Conservation (phyloP, 2,113 vertebrate species). For the Tylochromis polylepis region DNA sequence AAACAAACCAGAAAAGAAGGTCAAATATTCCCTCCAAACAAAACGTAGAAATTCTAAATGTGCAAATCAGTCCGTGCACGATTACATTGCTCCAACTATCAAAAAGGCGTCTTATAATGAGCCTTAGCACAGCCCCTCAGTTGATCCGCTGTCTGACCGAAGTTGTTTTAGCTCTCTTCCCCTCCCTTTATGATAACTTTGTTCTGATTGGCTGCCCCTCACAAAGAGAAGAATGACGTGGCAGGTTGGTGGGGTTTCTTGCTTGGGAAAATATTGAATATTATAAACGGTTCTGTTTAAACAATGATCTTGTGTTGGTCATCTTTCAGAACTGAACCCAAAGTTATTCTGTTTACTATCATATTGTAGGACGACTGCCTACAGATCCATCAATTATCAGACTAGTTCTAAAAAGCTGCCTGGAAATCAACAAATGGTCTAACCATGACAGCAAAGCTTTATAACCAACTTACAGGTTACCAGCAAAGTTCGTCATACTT, state of each 20-base stretch:
- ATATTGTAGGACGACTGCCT: fast-evolving
- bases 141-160: neutral
- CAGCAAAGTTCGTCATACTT: neutral
- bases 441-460: too few relatives aligned
- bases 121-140: neutral
- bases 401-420: too few relatives aligned
- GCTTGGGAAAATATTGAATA: neutral
- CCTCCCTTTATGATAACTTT: neutral
- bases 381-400: neutral
- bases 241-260: neutral
- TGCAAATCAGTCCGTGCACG: too few relatives aligned
- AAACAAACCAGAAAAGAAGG: too few relatives aligned
- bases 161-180: neutral
- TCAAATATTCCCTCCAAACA: too few relatives aligned
- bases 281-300: neutral
- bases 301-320: neutral
- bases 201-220: neutral
- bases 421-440: too few relatives aligned
- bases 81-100: too few relatives aligned
- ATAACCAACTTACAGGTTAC: neutral
- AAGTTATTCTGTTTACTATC: neutral
- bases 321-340: neutral
- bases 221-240: neutral
- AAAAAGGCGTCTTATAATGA: too few relatives aligned
- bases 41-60: too few relatives aligned